Base-by-base conservation (phyloP, 2,888 invertebrate species). In the Folsomia manolachei region DNA sequence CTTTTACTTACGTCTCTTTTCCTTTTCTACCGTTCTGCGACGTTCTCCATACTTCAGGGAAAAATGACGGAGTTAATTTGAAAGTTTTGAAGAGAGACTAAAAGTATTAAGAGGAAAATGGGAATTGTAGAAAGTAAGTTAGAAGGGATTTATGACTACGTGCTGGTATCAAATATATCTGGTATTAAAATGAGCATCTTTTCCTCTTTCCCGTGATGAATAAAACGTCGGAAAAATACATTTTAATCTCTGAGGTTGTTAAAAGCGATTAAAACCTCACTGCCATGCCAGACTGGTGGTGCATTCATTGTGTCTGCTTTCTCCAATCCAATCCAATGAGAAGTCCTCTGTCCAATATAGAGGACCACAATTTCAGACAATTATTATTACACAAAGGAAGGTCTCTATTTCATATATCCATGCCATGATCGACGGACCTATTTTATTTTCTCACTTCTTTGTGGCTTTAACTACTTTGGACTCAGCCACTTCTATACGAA, bases 51-150 rank as follows among this genome's bases (percentile, higher is more conserved):
- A 56, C n/a, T 56, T 67, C 67, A 71, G 70, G 72, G 76, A 79
- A 79, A 79, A 78, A 78, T 79, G 75, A 79, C 77, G 75, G 76
- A 77, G 77, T 76, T 79, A 78, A 79, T 78, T 79, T 79, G 75
- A 78, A 79, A 79, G 75, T 79, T 79, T 76, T 63, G 79, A 65
- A 63, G 67, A 68, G 73, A 71, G 77, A 74, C 77, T 79, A 77
- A 77, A 77, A 79, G 79, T 77, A 73, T 79, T 79, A 75, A 73
- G 71, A 68, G 27, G 60, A 27, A n/a, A n/a, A n/a, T n/a, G n/a
- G n/a, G n/a, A n/a, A n/a, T n/a, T n/a, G n/a, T n/a, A n/a, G n/a
- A 71, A 63, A 67, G 63, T n/a, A 64, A 51, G 62, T 27, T 27
- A 61, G 61, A 53, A 74, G 76, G 79, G 76, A 74, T 78, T 78